phyloP scores from a whole-genome alignment of 2,113 vertebrate genomes.

The Deroptyus accipitrinus region DNA sequence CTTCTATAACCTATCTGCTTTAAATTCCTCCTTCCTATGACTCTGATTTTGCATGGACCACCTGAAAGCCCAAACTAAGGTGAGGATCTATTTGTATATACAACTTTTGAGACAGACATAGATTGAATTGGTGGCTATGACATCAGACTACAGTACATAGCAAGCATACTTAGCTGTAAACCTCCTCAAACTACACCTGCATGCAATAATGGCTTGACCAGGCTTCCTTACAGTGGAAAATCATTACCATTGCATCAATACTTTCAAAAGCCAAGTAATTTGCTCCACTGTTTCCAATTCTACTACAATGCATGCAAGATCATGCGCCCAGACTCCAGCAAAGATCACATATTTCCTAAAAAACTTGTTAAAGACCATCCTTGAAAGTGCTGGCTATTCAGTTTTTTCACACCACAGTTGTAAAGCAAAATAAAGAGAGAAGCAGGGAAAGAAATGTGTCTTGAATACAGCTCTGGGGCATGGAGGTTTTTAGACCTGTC shows the following conservation, averaged over 20 bases:
- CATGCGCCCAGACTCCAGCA: background rate
- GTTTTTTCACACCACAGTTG: background rate
- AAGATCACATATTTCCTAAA: background rate
- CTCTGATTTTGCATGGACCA: background rate
- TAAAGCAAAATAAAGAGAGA: background rate
- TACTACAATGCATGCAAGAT: background rate
- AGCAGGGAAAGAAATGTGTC: background rate
- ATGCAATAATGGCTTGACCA: background rate
- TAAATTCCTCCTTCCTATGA: background rate
- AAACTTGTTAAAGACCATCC: background rate
- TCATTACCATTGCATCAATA: background rate
- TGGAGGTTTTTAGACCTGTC: background rate
- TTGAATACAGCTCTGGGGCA: background rate
- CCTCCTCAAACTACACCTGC: rapidly evolving
- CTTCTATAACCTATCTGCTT: background rate
- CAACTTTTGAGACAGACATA: background rate
- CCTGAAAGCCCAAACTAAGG: background rate
- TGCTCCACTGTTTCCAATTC: background rate
- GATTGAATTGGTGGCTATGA: background rate
- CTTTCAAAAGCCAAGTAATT: background rate
- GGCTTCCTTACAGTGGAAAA: background rate
- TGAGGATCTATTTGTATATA: background rate
- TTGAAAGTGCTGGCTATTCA: background rate
- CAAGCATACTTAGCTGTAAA: background rate
- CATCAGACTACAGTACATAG: rapidly evolving